Percentiles rank a stretch among this genome's conserved stretches.
Evolutionary conservation across 2,113 vertebrate species (phyloP).

Genomic region (Panthera leo): DNA sequence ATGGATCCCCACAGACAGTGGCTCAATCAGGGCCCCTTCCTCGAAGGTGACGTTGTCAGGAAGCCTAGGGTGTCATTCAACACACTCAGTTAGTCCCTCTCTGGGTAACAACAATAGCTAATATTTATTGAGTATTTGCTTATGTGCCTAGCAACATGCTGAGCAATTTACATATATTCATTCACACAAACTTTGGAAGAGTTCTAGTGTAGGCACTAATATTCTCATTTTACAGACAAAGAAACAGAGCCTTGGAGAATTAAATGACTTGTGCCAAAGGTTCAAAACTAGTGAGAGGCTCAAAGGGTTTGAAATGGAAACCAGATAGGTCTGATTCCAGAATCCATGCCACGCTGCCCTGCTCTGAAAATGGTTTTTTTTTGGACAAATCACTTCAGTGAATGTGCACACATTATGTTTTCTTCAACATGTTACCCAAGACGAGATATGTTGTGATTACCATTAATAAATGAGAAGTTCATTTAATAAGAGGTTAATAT

Average conservation of each 20-base stretch:
- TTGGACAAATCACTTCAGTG: background rate
- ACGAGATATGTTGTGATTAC: background rate
- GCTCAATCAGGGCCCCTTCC: constrained; percentile 97
- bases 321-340: background rate
- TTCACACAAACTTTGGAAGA: background rate
- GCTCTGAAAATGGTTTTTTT: background rate
- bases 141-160: background rate
- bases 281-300: background rate
- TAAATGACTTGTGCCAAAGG: background rate
- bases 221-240: background rate
- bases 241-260: background rate
- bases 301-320: background rate
- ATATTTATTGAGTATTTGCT: background rate
- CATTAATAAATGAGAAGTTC: background rate
- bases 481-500: background rate
- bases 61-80: constrained; percentile 85
- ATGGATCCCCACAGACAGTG: constrained; percentile 96
- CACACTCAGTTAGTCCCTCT: constrained; percentile 53
- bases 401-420: background rate
- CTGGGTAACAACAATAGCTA: background rate
- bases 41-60: constrained; percentile 96
- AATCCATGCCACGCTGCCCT: background rate
- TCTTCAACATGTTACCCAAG: background rate
- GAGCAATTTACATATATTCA: background rate
- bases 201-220: background rate